Evolutionary conservation across 2,888 invertebrate genomes (phyloP), one percentile per base, ranked within the genome.

Genomic region (Horisme vitalbata): DNA sequence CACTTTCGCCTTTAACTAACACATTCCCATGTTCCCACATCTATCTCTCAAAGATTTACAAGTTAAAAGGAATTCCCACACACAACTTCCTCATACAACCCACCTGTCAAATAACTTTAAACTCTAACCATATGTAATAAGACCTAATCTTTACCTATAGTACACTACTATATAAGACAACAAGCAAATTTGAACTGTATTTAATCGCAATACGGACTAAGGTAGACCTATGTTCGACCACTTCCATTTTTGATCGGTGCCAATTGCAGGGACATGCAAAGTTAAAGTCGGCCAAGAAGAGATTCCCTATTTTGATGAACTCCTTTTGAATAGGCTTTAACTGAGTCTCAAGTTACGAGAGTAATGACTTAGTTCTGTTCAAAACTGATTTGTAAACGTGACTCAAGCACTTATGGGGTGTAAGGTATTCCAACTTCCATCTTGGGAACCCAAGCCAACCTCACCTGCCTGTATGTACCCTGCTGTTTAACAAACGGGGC

Each of bases 231-330:
- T n/a, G n/a, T n/a, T n/a, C n/a, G n/a, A n/a, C 68, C 65, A 69
- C 62, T 59, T 49, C 76, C 71, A 61, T 75, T 79, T 78, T 74
- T 72, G 82, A 79, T 67, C 68, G 65, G 66, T 55, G 65, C 67
- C 77, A 78, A 79, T 80, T 79, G 83, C 77, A 71, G 72, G 55
- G 65, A 61, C 75, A 84, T 83, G 84, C 82, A 82, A 84, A 82
- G 72, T 82, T 75, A 35, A 30, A n/a, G n/a, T n/a, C 12, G 52
- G 47, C 81, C 83, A 71, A 71, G 71, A 71, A 77, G 83, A 56
- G 55, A 61, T 46, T 41, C 69, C 79, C 76, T 15, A 75, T 76
- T 72, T 61, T 60, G 62, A 54, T 61, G 52, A 59, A 27, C 61
- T 52, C 35, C 26, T 52, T 46, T 39, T 46, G 35, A 44, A 54